Evolutionary conservation across 2,888 invertebrate species (phyloP).

Genomic region (Drosophila bunnanda): DNA sequence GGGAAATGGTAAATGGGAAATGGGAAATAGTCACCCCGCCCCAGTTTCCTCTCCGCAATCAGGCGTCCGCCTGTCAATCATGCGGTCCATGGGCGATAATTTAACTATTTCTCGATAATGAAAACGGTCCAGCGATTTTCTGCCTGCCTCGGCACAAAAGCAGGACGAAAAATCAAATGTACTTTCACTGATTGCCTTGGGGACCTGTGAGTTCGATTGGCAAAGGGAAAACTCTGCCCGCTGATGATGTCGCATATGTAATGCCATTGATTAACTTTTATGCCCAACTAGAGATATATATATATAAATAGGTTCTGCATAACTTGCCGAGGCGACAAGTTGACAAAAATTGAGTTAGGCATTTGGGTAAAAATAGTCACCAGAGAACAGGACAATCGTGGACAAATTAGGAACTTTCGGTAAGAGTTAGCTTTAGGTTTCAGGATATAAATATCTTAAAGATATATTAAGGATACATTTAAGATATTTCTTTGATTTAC

Average conservation of each 20-base stretch:
- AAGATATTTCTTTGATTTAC: neutral
- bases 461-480: rapidly evolving
- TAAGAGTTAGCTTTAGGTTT: neutral
- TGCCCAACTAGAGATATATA: slow-evolving; percentile 30
- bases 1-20: slow-evolving; percentile 57
- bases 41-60: slow-evolving; percentile 14
- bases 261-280: slow-evolving; percentile 80
- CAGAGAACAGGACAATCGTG: slow-evolving; percentile 18
- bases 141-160: slow-evolving; percentile 44
- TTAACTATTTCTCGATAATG: slow-evolving; percentile 79
- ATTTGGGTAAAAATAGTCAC: slow-evolving; percentile 24
- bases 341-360: slow-evolving; percentile 76
- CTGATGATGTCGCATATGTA: slow-evolving; percentile 60
- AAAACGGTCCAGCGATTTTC: slow-evolving; percentile 60
- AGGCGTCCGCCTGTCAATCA: slow-evolving; percentile 71
- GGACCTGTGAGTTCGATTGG: slow-evolving; percentile 57
- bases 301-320: slow-evolving; percentile 65
- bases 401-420: slow-evolving; percentile 6
- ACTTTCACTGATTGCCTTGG: slow-evolving; percentile 77
- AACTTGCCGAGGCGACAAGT: slow-evolving; percentile 71
- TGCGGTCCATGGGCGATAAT: slow-evolving; percentile 66
- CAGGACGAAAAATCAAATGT: slow-evolving; percentile 72
- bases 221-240: slow-evolving; percentile 13
- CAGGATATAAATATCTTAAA: no score
- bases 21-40: slow-evolving; percentile 20